phyloP scores from a whole-genome alignment of 2,113 vertebrate genomes.

The Reinhardtius hippoglossoides region DNA sequence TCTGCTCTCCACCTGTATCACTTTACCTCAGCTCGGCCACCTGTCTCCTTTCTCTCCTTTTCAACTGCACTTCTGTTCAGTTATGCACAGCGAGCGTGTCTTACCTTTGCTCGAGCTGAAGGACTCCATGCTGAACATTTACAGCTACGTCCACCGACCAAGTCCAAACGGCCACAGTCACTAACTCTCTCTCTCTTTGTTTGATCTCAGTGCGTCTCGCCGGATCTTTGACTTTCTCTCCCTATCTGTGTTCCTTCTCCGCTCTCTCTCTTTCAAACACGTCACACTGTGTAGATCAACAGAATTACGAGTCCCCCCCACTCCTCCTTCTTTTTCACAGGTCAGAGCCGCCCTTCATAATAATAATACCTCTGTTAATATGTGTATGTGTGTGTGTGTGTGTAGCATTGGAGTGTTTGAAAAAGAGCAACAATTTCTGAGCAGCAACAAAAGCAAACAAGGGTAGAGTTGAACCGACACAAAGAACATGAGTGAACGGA shows the following conservation, averaged over 20 bases:
- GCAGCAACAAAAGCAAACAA: constrained; percentile 46
- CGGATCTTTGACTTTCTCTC: constrained; percentile 58
- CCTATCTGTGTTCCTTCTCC: constrained; percentile 38
- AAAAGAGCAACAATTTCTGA: constrained; percentile 45
- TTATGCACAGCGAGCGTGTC: constrained; percentile 21
- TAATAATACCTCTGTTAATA: constrained; percentile 62
- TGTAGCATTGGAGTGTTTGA: constrained; percentile 43
- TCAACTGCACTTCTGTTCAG: constrained; percentile 31
- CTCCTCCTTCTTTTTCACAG: constrained; percentile 62
- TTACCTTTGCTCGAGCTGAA: constrained; percentile 83
- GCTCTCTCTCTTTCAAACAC: constrained; percentile 58
- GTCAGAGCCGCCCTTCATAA: constrained; percentile 76
- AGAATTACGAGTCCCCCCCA: constrained; percentile 56
- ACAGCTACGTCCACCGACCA: constrained; percentile 24
- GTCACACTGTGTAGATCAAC: constrained; percentile 69
- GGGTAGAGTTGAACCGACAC: constrained; percentile 18
- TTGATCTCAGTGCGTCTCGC: constrained; percentile 27
- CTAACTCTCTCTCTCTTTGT: constrained; percentile 17
- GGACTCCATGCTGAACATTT: constrained; percentile 70
- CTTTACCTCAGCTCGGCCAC: constrained; percentile 56
- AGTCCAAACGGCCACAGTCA: neutral
- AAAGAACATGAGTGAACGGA: constrained; percentile 31
- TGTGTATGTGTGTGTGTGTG: constrained; percentile 17
- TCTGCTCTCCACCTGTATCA: constrained; percentile 69
- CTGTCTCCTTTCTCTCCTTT: constrained; percentile 46